Evolutionary conservation across 2,797 vertebrate species (phyloP), one percentile per base, ranked within the genome.

Genomic region (Peromyscus attwateri): DNA sequence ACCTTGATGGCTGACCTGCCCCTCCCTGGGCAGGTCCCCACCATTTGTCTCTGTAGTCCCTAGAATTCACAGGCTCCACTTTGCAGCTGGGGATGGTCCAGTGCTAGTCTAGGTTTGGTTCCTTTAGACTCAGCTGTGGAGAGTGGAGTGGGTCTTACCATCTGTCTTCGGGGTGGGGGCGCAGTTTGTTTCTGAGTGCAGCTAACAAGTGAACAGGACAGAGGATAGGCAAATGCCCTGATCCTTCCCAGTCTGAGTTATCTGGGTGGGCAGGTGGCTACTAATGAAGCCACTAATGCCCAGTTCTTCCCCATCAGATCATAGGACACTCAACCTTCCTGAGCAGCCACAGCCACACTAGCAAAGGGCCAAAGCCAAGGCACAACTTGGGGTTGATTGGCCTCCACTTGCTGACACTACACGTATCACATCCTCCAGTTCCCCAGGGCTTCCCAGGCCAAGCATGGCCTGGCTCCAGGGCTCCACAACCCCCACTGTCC

Each of bases 1-100:
- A 55, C 64, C n/a, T 57, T 23, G 16, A 49, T 23, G 11, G 52
- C 64, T 71, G 49, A 19, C 34, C 77, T 62, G 40, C 10, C 23
- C 62, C 19, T 12, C 16, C 3, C 49, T 1, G 11, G 68, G 1
- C 1, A 25, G 7, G 27, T 68, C 0, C 64, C 64, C 2, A 16
- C 62, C 1, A 4, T 23, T 5, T 52, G 2, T 43, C 10, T 89
- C 21, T 1, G 0, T 12, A 6, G 17, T 31, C 25, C 17, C 0
- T 60, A 3, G 40, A 25, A 17, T 46, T 64, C 23, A 46, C 55
- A 43, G 52, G 21, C 62, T 87, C 46, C 6, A 27, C 34, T 52
- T 23, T 87, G 55, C 25, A 87, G 57, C 25, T n/a, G 11, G 71
- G 8, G 60, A 31, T 21, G 4, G 13, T 19, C n/a, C 27, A 2